These are phyloP conservation scores for Linepithema humile DNA, from an alignment of 1,140 invertebrate genomes.

Conservation along the genomic window DNA sequence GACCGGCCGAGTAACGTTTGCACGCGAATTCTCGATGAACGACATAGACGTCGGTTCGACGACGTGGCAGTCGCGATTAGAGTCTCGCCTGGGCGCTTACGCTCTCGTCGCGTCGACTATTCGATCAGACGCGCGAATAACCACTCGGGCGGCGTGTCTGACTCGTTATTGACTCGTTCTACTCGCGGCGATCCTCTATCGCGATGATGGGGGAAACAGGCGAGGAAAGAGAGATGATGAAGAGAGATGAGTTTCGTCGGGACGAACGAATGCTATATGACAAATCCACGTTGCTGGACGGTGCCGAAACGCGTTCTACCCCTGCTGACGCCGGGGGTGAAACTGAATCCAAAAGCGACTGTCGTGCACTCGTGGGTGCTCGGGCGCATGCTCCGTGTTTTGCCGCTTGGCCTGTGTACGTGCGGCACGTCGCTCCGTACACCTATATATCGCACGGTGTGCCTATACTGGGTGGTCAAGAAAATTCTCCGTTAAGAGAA, in stretches of 20 bases:
- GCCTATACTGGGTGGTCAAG: constrained; percentile 68
- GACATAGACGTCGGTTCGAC: constrained; percentile 2
- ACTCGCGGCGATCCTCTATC: not conserved
- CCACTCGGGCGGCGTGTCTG: constrained; percentile 15
- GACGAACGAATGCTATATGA: constrained; percentile 1
- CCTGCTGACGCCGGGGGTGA: constrained; percentile 76
- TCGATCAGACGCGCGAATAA: constrained; percentile 12
- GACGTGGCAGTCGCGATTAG: not conserved
- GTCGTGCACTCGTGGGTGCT: constrained; percentile 49
- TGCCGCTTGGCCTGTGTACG: constrained; percentile 48
- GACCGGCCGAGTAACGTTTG: not conserved
- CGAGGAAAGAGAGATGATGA: constrained; percentile 9
- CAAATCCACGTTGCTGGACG: constrained; percentile 67
- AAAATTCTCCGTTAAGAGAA: constrained; percentile 59
- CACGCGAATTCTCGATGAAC: constrained; percentile 11
- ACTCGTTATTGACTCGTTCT: constrained; percentile 40
- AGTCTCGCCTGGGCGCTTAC: constrained; percentile 4
- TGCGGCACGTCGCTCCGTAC: constrained; percentile 31
- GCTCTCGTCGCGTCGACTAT: constrained; percentile 26
- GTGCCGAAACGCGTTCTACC: constrained; percentile 76
- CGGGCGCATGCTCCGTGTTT: constrained; percentile 75
- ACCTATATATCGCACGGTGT: constrained; percentile 7
- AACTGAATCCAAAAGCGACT: constrained; percentile 74
- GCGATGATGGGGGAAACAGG: not conserved
- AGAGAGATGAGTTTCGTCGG: constrained; percentile 28